Evolutionary conservation across 1,140 invertebrate species (phyloP).

Genomic region (Harlomillsia oculata): DNA sequence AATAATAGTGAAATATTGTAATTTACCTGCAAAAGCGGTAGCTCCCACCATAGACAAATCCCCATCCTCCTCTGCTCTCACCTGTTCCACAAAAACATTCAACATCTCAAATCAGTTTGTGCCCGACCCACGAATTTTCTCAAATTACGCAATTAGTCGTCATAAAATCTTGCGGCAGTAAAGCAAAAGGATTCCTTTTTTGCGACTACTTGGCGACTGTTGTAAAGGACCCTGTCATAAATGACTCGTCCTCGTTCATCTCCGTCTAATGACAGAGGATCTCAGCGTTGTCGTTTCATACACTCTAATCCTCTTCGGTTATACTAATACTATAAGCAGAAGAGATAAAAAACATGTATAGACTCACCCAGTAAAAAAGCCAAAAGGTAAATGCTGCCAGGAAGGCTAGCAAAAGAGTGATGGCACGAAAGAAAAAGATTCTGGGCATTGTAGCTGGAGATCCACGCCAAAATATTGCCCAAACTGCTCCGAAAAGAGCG

Average conservation of each 20-base stretch:
- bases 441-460: slow-evolving; percentile 79
- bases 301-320: no score
- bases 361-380: slow-evolving; percentile 92
- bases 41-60: slow-evolving; percentile 34
- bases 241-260: no score
- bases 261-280: no score
- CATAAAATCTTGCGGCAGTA: no score
- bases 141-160: no score
- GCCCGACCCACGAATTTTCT: no score
- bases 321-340: no score
- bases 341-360: slow-evolving; percentile 44
- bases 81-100: slow-evolving; percentile 15
- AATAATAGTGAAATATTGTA: no score
- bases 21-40: slow-evolving; percentile 33
- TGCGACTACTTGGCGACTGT: no score
- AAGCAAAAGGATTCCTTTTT: no score
- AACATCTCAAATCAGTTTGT: neutral
- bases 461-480: slow-evolving; percentile 56
- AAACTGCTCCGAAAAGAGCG: slow-evolving; percentile 80
- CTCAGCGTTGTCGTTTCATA: no score
- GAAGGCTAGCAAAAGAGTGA: slow-evolving; percentile 77
- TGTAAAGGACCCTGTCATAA: no score
- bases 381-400: slow-evolving; percentile 92
- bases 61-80: slow-evolving; percentile 34
- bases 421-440: slow-evolving; percentile 80